These are phyloP conservation scores for Puffinus mauretanicus DNA, from an alignment of 2,113 vertebrate genomes.

Conservation along the genomic window DNA sequence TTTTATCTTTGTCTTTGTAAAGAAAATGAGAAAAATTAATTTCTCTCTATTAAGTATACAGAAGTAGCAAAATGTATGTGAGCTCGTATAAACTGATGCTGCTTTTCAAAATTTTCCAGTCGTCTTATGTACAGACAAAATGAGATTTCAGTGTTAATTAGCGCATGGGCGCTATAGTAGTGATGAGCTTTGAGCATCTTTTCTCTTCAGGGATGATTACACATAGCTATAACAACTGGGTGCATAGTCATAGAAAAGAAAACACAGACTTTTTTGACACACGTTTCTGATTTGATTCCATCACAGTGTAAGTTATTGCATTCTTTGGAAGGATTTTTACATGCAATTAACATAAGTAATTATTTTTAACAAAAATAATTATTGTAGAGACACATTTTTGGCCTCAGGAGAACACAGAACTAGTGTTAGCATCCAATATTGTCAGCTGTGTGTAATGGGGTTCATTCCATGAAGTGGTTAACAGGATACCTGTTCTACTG, in stretches of 20 bases:
- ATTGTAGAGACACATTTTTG: not conserved
- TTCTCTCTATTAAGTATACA: not conserved
- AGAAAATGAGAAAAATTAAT: not conserved
- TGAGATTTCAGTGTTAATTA: not conserved
- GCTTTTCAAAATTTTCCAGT: not conserved
- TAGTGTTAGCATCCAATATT: not conserved
- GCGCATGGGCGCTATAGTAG: not conserved
- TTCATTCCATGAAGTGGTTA: not conserved
- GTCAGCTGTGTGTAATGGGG: not conserved
- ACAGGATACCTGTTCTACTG: not conserved
- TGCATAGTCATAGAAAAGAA: not conserved
- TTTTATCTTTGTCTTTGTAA: not conserved
- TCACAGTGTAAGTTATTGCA: not conserved
- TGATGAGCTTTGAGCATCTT: not conserved
- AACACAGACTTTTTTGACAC: not conserved
- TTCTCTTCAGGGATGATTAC: not conserved
- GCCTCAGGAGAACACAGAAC: not conserved
- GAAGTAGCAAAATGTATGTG: not conserved
- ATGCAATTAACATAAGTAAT: not conserved
- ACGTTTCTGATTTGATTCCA: not conserved
- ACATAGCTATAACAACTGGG: fast-evolving
- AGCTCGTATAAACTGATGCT: not conserved
- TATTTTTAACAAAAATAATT: not conserved
- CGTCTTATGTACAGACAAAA: not conserved
- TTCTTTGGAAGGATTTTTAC: not conserved